Base-by-base conservation (phyloP, 2,888 invertebrate species). In the Tachina fera region DNA sequence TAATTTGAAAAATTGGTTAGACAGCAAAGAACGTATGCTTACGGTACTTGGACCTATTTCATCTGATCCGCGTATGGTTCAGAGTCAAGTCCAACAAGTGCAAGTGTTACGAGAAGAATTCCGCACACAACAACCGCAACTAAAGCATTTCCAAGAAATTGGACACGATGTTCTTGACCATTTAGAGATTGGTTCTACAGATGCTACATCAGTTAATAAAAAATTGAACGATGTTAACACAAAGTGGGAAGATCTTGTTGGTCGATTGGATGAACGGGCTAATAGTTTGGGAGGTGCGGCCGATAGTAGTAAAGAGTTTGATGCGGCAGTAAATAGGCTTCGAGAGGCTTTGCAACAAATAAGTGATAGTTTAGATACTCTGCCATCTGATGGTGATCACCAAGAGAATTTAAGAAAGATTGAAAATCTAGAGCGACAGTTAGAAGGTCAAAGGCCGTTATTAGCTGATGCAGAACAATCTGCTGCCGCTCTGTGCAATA, bases 31-130 rank as follows among this genome's bases (percentile, higher is more conserved):
- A 90, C 96, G 97, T 89, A 98, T 99, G 98, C 94, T 99, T 93
- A 96, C 97, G 0, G 98, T 98, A 0, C 94, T 99, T 0, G 99
- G 99, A 19, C 98, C 98, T 0, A 98, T 99, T 89, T 98, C 98
- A 0, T 97, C 98, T 0, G 99, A 99, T 93, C 97, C 98, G 0
- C 94, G 98, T 76, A 97, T 98, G 96, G 97, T 98, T 3, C 97
- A 97, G 91, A 98, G 97, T 51, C 99, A 99, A 94, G 97, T 98
- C 19, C 98, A 98, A 91, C 98, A 98, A 94, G 96, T 97, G 3
- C 96, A 98, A 94, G 98, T 99, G 0, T 94, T 99, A 67, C 95
- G 98, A 84, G 99, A 99, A 92, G 99, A 99, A 93, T 97, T 98
- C 94, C 95, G 97, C 83, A 96, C 96, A 0, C 98, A 99, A 92